phyloP scores from a whole-genome alignment of 2,113 vertebrate species.

The Neodon shergylaensis region DNA sequence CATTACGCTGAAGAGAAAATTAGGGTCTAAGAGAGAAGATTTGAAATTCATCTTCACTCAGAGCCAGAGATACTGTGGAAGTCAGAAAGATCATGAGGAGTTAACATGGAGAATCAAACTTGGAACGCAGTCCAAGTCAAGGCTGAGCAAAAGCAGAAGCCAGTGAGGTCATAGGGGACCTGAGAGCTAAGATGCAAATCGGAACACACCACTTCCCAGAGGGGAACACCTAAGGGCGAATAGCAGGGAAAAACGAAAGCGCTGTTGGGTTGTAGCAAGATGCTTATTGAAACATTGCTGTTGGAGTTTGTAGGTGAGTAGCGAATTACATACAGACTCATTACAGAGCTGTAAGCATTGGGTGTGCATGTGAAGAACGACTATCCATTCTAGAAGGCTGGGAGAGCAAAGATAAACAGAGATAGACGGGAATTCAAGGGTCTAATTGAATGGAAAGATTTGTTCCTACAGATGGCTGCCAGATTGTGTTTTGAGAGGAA shows the following conservation, averaged over 20 bases:
- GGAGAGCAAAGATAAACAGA: not conserved
- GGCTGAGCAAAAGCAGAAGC: not conserved
- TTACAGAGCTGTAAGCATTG: not conserved
- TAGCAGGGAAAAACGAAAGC: not conserved
- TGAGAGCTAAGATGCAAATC: not conserved
- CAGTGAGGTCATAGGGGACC: not conserved
- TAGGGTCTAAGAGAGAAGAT: not conserved
- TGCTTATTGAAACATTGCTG: not conserved
- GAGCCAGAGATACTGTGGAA: not conserved
- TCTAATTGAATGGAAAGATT: not conserved
- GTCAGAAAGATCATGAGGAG: not conserved
- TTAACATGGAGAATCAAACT: not conserved
- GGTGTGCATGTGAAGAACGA: not conserved
- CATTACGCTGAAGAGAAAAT: not conserved
- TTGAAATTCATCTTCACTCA: not conserved
- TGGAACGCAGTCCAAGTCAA: not conserved
- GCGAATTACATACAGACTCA: not conserved
- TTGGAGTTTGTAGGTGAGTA: not conserved
- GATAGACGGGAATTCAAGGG: not conserved
- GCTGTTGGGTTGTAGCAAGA: not conserved
- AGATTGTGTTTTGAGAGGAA: not conserved
- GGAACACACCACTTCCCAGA: accelerated
- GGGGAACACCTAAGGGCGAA: not conserved
- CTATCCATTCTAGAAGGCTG: not conserved
- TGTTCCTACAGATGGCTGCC: not conserved